These are phyloP conservation scores for Seriola dumerili DNA, from an alignment of 2,113 vertebrate genomes.

Conservation along the genomic window DNA sequence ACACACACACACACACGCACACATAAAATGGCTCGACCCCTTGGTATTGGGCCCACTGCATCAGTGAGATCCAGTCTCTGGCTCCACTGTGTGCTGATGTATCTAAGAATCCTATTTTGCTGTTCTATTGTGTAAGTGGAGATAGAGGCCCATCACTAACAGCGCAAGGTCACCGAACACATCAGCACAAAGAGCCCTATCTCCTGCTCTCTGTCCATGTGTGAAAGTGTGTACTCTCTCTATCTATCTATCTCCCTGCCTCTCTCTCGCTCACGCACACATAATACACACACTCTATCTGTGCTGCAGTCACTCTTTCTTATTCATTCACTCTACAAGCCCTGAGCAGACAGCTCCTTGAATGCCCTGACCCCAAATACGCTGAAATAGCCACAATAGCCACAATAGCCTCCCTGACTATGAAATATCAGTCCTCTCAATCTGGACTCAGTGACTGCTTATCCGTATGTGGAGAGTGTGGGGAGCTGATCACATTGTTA, in stretches of 20 bases:
- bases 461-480: conserved; percentile 39
- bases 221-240: conserved; percentile 46
- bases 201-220: conserved; percentile 63
- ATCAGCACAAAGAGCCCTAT: conserved; percentile 76
- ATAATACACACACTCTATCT: conserved; percentile 37
- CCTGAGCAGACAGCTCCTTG: conserved; percentile 71
- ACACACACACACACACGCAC: conserved; percentile 17
- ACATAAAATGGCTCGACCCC: conserved; percentile 29
- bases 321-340: conserved; percentile 69
- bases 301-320: conserved; percentile 54
- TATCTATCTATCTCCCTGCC: conserved; percentile 46
- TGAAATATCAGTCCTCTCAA: conserved; percentile 68
- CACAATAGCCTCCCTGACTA: conserved; percentile 69
- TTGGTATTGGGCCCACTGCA: conserved; percentile 57
- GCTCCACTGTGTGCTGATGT: conserved; percentile 70
- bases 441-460: conserved; percentile 64
- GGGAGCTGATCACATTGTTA: conserved; percentile 48
- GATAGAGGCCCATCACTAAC: conserved; percentile 76
- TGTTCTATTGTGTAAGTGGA: conserved; percentile 74
- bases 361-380: conserved; percentile 72
- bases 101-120: conserved; percentile 80
- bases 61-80: conserved; percentile 66
- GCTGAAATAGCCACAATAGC: conserved; percentile 72
- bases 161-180: conserved; percentile 80
- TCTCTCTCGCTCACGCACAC: conserved; percentile 18